Conservation (phyloP, 2,888 invertebrate species). For the Plebejus anna region DNA sequence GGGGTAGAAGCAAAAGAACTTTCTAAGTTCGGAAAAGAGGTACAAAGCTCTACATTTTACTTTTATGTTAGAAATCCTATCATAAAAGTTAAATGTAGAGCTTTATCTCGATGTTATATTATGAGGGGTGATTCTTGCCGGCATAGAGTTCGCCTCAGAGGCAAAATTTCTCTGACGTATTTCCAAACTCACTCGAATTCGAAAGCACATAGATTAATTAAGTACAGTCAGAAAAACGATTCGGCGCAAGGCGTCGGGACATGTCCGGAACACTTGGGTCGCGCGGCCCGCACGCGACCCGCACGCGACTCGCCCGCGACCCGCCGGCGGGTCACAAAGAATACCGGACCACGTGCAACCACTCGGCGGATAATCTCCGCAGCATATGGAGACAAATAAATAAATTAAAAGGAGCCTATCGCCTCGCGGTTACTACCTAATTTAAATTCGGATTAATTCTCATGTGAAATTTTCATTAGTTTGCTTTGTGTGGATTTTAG, state of each 20-base stretch:
- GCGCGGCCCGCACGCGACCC: constrained; percentile 41
- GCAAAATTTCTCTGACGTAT: not conserved
- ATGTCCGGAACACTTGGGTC: constrained; percentile 64
- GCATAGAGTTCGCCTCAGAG: not conserved
- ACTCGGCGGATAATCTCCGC: constrained; percentile 61
- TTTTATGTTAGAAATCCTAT: too few species aligned
- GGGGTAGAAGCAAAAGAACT: too few species aligned
- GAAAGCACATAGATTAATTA: constrained; percentile 63
- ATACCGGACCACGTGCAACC: constrained; percentile 44
- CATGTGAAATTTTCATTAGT: constrained; percentile 50
- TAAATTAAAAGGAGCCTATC: constrained; percentile 67
- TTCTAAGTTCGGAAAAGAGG: too few species aligned
- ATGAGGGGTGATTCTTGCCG: not conserved
- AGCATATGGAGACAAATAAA: constrained; percentile 72
- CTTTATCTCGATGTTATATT: not conserved
- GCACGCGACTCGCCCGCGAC: constrained; percentile 34
- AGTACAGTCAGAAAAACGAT: constrained; percentile 68
- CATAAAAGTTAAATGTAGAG: too few species aligned
- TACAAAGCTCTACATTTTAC: too few species aligned
- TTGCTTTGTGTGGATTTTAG: constrained; percentile 26
- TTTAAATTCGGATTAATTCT: constrained; percentile 51
- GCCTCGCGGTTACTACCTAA: constrained; percentile 45
- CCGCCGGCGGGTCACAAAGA: constrained; percentile 35
- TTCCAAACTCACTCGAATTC: not conserved
- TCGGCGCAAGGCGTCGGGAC: constrained; percentile 61